Percentiles rank a stretch among this genome's conserved stretches.
These are phyloP conservation scores for Sardina pilchardus DNA, from an alignment of 2,113 vertebrate species.

Conservation along the genomic window DNA sequence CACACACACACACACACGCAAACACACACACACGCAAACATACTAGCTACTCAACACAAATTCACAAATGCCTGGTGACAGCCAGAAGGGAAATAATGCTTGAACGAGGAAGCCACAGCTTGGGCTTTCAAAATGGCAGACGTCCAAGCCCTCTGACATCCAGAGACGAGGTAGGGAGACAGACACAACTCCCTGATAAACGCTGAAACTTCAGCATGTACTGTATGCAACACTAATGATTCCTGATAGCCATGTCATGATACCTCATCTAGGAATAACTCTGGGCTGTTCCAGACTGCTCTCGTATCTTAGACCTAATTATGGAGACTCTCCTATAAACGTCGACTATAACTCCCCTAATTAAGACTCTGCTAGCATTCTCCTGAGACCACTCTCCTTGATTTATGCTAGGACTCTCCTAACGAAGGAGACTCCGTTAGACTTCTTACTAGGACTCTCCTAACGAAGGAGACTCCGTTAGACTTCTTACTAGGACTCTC, in stretches of 20 bases:
- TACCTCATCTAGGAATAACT: too few relatives aligned
- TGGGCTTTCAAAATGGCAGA: neutral
- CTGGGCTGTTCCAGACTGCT: too few relatives aligned
- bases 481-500: too few relatives aligned
- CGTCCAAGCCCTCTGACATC: neutral
- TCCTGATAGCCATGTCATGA: neutral
- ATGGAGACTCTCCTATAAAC: too few relatives aligned
- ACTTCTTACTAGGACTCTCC: neutral
- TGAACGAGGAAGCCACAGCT: neutral
- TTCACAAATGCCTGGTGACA: neutral
- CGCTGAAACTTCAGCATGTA: neutral
- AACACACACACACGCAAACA: slow-evolving; percentile 5
- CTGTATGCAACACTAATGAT: neutral
- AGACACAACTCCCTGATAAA: neutral
- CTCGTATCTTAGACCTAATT: neutral
- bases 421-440: too few relatives aligned
- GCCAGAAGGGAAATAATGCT: neutral
- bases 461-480: too few relatives aligned
- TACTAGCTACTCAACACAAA: neutral
- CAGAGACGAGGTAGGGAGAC: neutral
- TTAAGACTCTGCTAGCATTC: too few relatives aligned
- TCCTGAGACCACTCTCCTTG: neutral
- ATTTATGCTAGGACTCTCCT: neutral
- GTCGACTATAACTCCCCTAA: too few relatives aligned
- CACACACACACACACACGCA: slow-evolving; percentile 7